Conservation (phyloP, 2,797 vertebrate genomes). For the Cossypha niveicapilla region DNA sequence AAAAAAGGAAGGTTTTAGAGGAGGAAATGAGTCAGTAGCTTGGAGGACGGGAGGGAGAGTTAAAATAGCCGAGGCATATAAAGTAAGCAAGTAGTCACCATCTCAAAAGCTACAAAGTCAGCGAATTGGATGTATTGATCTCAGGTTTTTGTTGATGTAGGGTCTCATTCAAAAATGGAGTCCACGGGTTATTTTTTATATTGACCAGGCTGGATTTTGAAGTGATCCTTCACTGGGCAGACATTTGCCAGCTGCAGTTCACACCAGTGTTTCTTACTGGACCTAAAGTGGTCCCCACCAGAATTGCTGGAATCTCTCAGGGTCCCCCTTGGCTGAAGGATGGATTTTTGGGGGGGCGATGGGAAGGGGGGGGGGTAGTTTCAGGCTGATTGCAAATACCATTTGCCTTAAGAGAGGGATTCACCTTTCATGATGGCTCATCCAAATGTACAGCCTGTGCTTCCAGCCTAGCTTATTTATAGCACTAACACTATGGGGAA, state of each 20-base stretch:
- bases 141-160: neutral
- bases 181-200: fast-evolving
- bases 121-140: neutral
- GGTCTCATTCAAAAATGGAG: neutral
- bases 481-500: neutral
- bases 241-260: neutral
- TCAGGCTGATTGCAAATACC: neutral
- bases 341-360: fast-evolving
- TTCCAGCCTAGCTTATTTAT: neutral
- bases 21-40: constrained; percentile 68
- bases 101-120: neutral
- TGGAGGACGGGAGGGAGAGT: constrained; percentile 55
- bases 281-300: neutral
- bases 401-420: neutral
- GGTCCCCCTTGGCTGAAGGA: neutral
- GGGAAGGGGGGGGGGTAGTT: neutral
- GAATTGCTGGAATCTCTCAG: neutral
- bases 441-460: neutral
- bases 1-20: constrained; percentile 68
- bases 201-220: neutral
- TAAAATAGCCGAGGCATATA: constrained; percentile 48
- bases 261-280: fast-evolving
- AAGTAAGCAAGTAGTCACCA: constrained; percentile 44
- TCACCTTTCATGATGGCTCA: neutral
- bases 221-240: neutral